phyloP scores from a whole-genome alignment of 2,888 invertebrate species.

The Drosophila setosimentum region DNA sequence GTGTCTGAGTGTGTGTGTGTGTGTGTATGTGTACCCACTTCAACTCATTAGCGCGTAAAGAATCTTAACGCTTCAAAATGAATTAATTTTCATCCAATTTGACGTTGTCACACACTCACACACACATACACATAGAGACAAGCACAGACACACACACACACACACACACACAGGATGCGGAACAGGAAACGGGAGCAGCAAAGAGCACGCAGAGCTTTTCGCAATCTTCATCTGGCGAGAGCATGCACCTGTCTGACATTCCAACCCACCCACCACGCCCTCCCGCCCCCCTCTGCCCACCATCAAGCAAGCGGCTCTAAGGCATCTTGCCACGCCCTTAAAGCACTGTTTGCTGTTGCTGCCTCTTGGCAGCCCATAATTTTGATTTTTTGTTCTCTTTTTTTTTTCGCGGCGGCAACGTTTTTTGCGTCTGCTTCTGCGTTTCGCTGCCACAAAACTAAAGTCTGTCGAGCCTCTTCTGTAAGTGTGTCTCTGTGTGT shows the following conservation, averaged over 20 bases:
- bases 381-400: constrained; percentile 46
- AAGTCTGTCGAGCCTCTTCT: constrained; percentile 36
- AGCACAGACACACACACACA: constrained; percentile 10
- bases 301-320: neutral
- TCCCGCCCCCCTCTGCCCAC: neutral
- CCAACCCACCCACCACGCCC: neutral
- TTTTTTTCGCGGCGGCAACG: constrained; percentile 8
- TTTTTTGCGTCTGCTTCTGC: neutral
- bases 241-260: constrained; percentile 62
- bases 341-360: constrained; percentile 12
- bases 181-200: constrained; percentile 36
- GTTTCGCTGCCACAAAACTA: constrained; percentile 42
- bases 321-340: neutral
- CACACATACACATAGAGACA: neutral
- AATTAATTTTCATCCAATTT: constrained; percentile 79
- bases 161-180: constrained; percentile 4
- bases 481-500: constrained; percentile 9
- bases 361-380: constrained; percentile 45
- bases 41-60: constrained; percentile 74
- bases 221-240: constrained; percentile 39
- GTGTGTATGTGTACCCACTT: constrained; percentile 50
- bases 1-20: constrained; percentile 1
- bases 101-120: constrained; percentile 55
- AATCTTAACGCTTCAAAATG: constrained; percentile 75
- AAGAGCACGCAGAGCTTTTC: constrained; percentile 13